Evolutionary conservation across 2,888 invertebrate genomes (phyloP).

Genomic region (Drosophila gaucha): DNA sequence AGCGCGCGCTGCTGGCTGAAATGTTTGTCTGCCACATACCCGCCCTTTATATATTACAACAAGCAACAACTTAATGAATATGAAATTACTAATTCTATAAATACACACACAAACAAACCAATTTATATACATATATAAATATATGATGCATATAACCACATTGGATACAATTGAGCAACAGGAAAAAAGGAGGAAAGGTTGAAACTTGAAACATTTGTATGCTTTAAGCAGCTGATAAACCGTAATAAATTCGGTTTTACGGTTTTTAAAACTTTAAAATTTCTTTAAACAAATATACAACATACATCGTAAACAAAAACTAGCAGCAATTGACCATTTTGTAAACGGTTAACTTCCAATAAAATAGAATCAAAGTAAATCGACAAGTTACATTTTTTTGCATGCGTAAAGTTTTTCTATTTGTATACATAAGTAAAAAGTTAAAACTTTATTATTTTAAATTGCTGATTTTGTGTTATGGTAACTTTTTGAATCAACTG

Average conservation of each 20-base stretch:
- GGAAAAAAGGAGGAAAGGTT: slow-evolving; percentile 29
- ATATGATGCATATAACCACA: slow-evolving; percentile 51
- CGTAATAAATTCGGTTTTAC: slow-evolving; percentile 40
- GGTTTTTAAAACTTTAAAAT: slow-evolving; percentile 43
- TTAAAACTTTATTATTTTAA: slow-evolving; percentile 30
- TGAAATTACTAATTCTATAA: slow-evolving; percentile 76
- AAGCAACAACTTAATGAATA: slow-evolving; percentile 66
- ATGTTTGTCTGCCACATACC: slow-evolving; percentile 85
- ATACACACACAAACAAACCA: slow-evolving; percentile 32
- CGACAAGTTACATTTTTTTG: slow-evolving; percentile 51
- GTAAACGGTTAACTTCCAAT: slow-evolving; percentile 53
- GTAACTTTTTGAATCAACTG: slow-evolving; percentile 55
- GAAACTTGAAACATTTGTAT: slow-evolving; percentile 51
- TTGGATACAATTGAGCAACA: slow-evolving; percentile 56
- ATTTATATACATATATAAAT: slow-evolving; percentile 40
- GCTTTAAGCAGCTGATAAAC: slow-evolving; percentile 62
- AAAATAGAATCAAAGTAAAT: slow-evolving; percentile 49
- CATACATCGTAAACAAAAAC: slow-evolving; percentile 37
- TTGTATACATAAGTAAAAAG: slow-evolving; percentile 28
- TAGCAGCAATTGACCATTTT: slow-evolving; percentile 67
- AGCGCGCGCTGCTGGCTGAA: slow-evolving; percentile 70
- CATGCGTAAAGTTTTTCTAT: slow-evolving; percentile 49
- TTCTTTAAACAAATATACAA: slow-evolving; percentile 65
- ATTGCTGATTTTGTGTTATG: slow-evolving; percentile 45
- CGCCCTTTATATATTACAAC: slow-evolving; percentile 83